These are phyloP conservation scores for Siniperca scherzeri DNA, from an alignment of 2,797 vertebrate species.

Conservation along the genomic window DNA sequence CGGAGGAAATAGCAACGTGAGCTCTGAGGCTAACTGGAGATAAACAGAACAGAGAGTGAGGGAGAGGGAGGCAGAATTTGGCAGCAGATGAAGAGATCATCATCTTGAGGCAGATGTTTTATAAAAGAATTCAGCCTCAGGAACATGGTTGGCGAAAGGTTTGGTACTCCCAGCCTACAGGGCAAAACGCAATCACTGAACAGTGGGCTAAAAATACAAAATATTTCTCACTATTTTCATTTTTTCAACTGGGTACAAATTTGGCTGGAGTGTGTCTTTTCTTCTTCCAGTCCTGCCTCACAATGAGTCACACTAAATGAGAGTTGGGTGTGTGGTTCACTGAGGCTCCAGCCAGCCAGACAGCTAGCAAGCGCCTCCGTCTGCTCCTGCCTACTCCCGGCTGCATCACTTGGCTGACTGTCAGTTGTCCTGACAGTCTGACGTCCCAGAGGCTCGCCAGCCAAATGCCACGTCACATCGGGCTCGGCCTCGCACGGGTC, in stretches of 20 bases:
- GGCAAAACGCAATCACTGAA: not conserved
- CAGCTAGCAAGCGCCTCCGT: slow-evolving; percentile 34
- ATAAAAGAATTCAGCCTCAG: slow-evolving; percentile 32
- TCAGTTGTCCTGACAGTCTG: slow-evolving; percentile 76
- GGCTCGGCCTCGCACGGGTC: slow-evolving; percentile 17
- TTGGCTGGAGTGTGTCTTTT: not conserved
- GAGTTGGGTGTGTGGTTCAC: slow-evolving; percentile 20
- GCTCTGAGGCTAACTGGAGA: slow-evolving; percentile 41
- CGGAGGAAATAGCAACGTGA: slow-evolving; percentile 35
- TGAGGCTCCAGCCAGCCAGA: slow-evolving; percentile 20
- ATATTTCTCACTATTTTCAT: slow-evolving; percentile 5
- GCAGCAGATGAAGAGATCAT: slow-evolving; percentile 40
- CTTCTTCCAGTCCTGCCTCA: not conserved
- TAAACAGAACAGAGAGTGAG: slow-evolving; percentile 32
- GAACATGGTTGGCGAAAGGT: not conserved
- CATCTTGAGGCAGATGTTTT: slow-evolving; percentile 41
- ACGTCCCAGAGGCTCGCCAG: slow-evolving; percentile 64
- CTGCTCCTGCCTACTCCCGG: slow-evolving; percentile 61
- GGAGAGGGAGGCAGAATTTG: slow-evolving; percentile 16
- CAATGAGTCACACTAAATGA: slow-evolving; percentile 33
- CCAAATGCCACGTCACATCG: slow-evolving; percentile 69
- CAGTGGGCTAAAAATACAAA: slow-evolving; percentile 5
- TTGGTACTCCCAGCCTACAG: not conserved
- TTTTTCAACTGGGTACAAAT: slow-evolving; percentile 11
- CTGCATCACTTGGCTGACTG: slow-evolving; percentile 68